Conservation (phyloP, 2,113 vertebrate genomes). For the Cyphomyrus plagiostoma region DNA sequence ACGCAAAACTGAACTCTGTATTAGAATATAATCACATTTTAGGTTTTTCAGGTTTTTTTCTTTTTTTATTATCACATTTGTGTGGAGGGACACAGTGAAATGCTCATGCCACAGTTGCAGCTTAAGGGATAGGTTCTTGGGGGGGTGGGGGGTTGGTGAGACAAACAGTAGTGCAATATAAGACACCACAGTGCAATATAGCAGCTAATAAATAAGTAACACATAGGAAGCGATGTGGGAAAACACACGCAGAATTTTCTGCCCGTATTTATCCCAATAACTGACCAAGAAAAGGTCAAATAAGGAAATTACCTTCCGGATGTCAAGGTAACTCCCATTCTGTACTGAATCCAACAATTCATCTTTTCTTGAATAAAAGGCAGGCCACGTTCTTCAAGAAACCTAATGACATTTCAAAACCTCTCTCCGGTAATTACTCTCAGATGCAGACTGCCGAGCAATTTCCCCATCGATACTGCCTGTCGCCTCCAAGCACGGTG, state of each 20-base stretch:
- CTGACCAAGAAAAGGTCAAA: neutral
- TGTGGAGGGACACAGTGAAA: neutral
- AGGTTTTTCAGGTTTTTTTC: neutral
- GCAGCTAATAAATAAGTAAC: neutral
- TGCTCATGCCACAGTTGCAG: neutral
- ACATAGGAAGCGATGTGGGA: neutral
- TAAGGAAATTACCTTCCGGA: neutral
- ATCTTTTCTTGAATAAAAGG: neutral
- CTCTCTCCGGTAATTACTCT: neutral
- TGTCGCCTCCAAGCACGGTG: neutral
- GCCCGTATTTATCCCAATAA: neutral
- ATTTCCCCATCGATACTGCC: neutral
- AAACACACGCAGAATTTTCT: neutral
- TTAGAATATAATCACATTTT: neutral
- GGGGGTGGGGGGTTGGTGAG: neutral
- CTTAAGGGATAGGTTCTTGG: neutral
- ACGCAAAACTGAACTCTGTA: too few relatives aligned
- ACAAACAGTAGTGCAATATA: neutral
- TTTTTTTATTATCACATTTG: neutral
- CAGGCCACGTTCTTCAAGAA: neutral
- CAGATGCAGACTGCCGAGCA: neutral
- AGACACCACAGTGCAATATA: neutral
- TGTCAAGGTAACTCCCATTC: neutral
- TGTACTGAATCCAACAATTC: neutral
- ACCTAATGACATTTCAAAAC: slow-evolving; percentile 5